These are phyloP conservation scores for Podotricha telesiphe DNA, from an alignment of 2,888 invertebrate species.

Conservation along the genomic window DNA sequence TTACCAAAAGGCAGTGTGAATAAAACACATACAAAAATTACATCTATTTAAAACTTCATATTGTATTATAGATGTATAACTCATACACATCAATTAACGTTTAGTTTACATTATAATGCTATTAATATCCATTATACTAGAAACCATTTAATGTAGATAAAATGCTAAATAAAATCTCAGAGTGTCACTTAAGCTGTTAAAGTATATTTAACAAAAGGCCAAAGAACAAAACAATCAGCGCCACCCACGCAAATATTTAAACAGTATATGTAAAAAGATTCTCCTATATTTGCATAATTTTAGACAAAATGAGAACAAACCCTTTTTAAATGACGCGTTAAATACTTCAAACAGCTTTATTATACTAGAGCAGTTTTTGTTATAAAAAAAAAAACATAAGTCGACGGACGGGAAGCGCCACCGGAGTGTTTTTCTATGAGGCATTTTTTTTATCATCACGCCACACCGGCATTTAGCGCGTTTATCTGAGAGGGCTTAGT, in stretches of 20 bases:
- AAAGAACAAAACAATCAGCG: conserved; percentile 18
- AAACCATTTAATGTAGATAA: not conserved
- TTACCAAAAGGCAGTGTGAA: no score
- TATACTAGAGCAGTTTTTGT: conserved; percentile 60
- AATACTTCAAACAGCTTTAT: conserved; percentile 74
- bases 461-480: not conserved
- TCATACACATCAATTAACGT: no score
- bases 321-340: conserved; percentile 76
- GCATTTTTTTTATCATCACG: not conserved
- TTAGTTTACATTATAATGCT: no score
- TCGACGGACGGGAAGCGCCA: conserved; percentile 2
- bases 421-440: not conserved
- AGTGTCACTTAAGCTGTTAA: no score
- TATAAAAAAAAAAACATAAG: conserved; percentile 1
- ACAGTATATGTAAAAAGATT: conserved; percentile 51
- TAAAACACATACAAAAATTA: no score
- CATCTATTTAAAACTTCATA: no score
- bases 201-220: conserved; percentile 4
- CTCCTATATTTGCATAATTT: conserved; percentile 50
- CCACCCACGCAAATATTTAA: conserved; percentile 3
- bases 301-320: conserved; percentile 54
- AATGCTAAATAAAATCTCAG: not conserved
- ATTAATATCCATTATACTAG: not conserved
- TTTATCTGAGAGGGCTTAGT: no score
- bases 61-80: no score